Evolutionary conservation across 1,140 invertebrate genomes (phyloP).

Genomic region (Zaprionus capensis): DNA sequence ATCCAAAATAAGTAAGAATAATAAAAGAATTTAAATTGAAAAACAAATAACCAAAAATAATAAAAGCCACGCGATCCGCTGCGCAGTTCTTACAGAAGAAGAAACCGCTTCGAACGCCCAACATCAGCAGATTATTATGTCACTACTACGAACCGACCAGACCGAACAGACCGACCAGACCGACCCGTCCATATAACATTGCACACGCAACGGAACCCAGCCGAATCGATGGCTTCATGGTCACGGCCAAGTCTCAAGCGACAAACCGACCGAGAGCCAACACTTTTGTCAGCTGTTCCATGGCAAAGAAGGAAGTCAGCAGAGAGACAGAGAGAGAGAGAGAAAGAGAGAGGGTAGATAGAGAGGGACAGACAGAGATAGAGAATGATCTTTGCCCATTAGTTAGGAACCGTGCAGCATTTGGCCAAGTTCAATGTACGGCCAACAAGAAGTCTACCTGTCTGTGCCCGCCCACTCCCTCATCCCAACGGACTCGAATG

Average conservation of each 20-base stretch:
- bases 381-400: conserved; percentile 45
- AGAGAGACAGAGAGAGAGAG: conserved; percentile 10
- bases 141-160: conserved; percentile 40
- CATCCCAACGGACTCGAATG: conserved; percentile 24
- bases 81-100: conserved; percentile 80
- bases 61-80: conserved; percentile 61
- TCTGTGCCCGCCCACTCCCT: conserved; percentile 12
- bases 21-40: conserved; percentile 11
- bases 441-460: conserved; percentile 50
- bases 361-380: conserved; percentile 11
- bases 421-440: conserved; percentile 75
- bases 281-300: conserved; percentile 65
- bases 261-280: conserved; percentile 46
- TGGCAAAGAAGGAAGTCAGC: conserved; percentile 19
- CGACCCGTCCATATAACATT: conserved; percentile 51
- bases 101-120: conserved; percentile 55
- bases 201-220: conserved; percentile 63
- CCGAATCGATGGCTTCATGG: conserved; percentile 61
- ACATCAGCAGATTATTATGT: conserved; percentile 82
- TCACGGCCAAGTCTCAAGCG: conserved; percentile 65
- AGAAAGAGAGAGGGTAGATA: background rate
- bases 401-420: conserved; percentile 51
- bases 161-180: background rate
- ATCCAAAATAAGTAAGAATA: conserved; percentile 28
- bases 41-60: conserved; percentile 13